Conservation (phyloP, 2,113 vertebrate species). For the Pachypanchax playfairii region DNA sequence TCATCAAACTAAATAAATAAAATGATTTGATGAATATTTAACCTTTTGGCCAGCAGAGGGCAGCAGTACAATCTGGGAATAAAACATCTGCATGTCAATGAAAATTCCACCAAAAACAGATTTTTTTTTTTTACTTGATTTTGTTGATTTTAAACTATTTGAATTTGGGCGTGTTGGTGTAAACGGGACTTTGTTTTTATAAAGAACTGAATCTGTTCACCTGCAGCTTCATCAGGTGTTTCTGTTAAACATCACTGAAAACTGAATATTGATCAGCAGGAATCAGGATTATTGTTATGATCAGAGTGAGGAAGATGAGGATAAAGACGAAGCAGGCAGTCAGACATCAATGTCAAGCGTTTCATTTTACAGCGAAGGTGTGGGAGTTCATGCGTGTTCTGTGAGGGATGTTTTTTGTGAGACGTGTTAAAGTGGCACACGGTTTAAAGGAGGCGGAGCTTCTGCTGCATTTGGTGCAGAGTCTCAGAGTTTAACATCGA, state of each 20-base stretch:
- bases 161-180: too few species aligned
- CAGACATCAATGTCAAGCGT: constrained; percentile 95
- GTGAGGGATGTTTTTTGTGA: constrained; percentile 23
- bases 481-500: constrained; percentile 1
- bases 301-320: background rate
- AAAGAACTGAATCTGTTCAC: too few species aligned
- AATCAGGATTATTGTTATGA: constrained; percentile 5
- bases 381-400: constrained; percentile 69
- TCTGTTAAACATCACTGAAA: background rate
- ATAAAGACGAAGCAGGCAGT: constrained; percentile 78
- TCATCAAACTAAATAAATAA: too few species aligned
- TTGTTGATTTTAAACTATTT: too few species aligned
- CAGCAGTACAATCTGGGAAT: background rate
- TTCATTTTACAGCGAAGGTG: constrained; percentile 47
- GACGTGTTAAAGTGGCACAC: constrained; percentile 68
- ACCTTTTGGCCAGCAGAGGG: background rate
- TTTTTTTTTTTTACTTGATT: too few species aligned
- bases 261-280: background rate
- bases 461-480: constrained; percentile 22
- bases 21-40: too few species aligned
- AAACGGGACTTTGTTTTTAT: too few species aligned
- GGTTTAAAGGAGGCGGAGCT: constrained; percentile 12
- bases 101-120: too few species aligned
- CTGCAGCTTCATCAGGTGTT: too few species aligned
- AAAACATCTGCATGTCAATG: background rate